These are phyloP conservation scores for Falco novaeseelandiae DNA, from an alignment of 2,797 vertebrate genomes.

Conservation along the genomic window DNA sequence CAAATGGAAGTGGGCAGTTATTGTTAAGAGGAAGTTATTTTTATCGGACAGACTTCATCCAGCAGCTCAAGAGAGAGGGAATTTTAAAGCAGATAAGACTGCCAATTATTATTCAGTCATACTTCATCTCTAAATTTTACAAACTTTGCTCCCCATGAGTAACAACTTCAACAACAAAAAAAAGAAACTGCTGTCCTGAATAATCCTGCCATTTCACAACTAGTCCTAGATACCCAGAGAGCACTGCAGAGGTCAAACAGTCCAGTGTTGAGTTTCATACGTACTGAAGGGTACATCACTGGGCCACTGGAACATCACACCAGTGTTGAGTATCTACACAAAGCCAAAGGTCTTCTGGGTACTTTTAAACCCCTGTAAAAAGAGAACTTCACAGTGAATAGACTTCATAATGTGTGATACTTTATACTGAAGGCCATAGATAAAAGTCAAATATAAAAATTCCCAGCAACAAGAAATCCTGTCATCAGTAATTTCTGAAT, in stretches of 20 bases:
- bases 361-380: background rate
- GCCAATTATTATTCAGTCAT: background rate
- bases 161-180: background rate
- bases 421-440: background rate
- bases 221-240: background rate
- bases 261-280: background rate
- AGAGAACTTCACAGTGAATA: background rate
- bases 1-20: background rate
- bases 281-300: background rate
- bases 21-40: background rate
- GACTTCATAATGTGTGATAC: background rate
- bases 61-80: constrained; percentile 32
- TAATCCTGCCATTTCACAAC: background rate
- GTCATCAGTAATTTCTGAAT: background rate
- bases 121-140: background rate
- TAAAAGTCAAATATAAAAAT: background rate
- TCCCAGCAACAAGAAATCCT: background rate
- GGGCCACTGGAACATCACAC: background rate
- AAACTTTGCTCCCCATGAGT: background rate
- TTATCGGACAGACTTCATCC: constrained; percentile 5
- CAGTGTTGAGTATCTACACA: background rate
- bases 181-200: constrained; percentile 2
- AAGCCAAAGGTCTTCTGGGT: background rate
- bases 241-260: background rate
- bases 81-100: constrained; percentile 24